Conservation (phyloP, 2,797 vertebrate genomes). For the Salmo trutta region DNA sequence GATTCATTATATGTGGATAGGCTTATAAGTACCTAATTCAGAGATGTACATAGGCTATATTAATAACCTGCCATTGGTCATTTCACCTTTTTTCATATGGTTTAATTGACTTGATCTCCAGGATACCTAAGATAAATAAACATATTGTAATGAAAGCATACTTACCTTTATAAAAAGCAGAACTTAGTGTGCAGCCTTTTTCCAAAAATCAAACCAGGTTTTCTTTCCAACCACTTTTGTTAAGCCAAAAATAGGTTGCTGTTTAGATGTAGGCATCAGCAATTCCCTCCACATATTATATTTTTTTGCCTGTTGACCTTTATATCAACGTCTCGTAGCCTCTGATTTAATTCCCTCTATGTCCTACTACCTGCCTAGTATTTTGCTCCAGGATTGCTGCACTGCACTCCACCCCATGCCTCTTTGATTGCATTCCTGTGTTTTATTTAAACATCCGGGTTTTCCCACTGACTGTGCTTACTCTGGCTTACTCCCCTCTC, state of each 20-base stretch:
- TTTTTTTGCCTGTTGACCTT: neutral
- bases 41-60: neutral
- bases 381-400: slow-evolving; percentile 10
- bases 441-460: slow-evolving; percentile 87
- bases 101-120: neutral
- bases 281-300: neutral
- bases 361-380: no score
- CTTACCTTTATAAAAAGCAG: neutral
- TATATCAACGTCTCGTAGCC: neutral
- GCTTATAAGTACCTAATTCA: neutral
- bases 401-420: slow-evolving; percentile 24
- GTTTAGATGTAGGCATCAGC: neutral
- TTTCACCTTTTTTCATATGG: neutral
- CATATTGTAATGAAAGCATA: neutral
- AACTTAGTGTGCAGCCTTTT: neutral
- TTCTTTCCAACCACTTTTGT: neutral
- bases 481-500: slow-evolving; percentile 58
- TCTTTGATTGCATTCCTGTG: slow-evolving; percentile 59
- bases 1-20: neutral
- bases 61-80: neutral
- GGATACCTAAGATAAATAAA: neutral
- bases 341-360: neutral
- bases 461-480: slow-evolving; percentile 73
- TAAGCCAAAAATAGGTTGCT: neutral
- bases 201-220: neutral